phyloP scores from a whole-genome alignment of 2,888 invertebrate species.

The Sialis lutaria region DNA sequence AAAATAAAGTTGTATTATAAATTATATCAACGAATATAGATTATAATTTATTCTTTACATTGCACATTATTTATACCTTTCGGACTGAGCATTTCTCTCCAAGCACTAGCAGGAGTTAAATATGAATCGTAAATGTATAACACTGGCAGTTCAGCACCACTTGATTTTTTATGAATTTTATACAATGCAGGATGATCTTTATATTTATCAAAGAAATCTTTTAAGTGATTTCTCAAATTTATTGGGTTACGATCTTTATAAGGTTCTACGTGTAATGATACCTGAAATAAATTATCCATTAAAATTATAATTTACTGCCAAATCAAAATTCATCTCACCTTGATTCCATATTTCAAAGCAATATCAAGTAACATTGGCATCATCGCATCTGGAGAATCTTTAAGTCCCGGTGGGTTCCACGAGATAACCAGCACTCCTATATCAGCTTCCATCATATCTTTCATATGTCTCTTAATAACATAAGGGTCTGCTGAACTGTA shows the following conservation, averaged over 20 bases:
- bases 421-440: conserved; percentile 33
- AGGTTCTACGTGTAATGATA: conserved; percentile 38
- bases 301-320: too few species aligned
- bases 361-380: conserved; percentile 15
- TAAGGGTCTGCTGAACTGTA: conserved; percentile 31
- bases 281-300: conserved; percentile 10
- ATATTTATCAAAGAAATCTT: conserved; percentile 27
- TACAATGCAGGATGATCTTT: conserved; percentile 36
- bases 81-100: conserved; percentile 29
- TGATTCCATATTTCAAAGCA: conserved; percentile 25
- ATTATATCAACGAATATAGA: too few species aligned
- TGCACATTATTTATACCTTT: conserved; percentile 8
- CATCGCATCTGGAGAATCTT: conserved; percentile 18
- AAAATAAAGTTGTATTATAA: too few species aligned
- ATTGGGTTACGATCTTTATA: conserved; percentile 31
- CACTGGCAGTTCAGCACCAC: conserved; percentile 26
- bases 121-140: conserved; percentile 46
- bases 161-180: conserved; percentile 20
- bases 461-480: conserved; percentile 30
- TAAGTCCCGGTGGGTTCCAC: conserved; percentile 30
- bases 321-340: conserved; percentile 10
- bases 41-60: conserved; percentile 13
- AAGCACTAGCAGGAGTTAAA: conserved; percentile 28
- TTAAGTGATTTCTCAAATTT: conserved; percentile 26
- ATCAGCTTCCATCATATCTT: conserved; percentile 27